These are phyloP conservation scores for Hypocryptadius cinnamomeus DNA, from an alignment of 2,113 vertebrate species.

Conservation along the genomic window DNA sequence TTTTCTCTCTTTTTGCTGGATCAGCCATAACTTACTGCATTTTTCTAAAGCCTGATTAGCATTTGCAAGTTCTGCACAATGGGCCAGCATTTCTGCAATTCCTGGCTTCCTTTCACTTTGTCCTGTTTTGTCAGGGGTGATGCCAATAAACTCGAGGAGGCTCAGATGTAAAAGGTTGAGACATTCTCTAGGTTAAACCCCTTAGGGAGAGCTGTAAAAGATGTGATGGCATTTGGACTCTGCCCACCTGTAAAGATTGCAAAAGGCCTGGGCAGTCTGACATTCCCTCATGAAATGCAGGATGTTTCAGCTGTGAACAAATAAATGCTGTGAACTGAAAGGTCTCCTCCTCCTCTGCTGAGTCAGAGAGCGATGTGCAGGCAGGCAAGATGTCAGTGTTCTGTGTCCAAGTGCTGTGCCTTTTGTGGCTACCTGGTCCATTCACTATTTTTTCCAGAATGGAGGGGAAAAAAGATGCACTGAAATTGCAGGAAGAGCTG, in stretches of 20 bases:
- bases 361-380: neutral
- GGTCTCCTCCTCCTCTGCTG: neutral
- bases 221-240: neutral
- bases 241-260: neutral
- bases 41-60: neutral
- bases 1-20: neutral
- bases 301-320: neutral
- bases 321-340: neutral
- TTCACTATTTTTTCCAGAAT: neutral
- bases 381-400: neutral
- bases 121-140: neutral
- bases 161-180: neutral
- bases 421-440: neutral
- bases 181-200: neutral
- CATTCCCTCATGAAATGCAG: neutral
- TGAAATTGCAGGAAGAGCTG: neutral
- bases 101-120: neutral
- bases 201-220: neutral
- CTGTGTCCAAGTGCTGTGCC: neutral
- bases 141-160: accelerated
- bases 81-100: neutral
- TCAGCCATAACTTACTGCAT: neutral
- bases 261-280: neutral
- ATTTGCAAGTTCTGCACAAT: neutral
- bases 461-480: neutral